These are phyloP conservation scores for Celastrina argiolus DNA, from an alignment of 2,888 invertebrate genomes.

Conservation along the genomic window DNA sequence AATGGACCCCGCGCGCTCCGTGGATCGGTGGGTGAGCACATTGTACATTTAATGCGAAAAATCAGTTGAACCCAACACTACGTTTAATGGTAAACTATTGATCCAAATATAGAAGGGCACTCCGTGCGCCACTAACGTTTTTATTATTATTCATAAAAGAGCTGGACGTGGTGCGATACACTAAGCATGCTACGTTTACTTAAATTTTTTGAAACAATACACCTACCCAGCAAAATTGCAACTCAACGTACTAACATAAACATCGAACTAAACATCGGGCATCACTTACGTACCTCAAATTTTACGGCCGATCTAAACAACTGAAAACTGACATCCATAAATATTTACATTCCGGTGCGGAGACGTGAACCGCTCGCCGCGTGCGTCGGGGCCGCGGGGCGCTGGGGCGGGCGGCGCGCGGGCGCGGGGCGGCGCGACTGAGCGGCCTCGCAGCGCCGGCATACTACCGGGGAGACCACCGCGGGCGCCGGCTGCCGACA, in stretches of 20 bases:
- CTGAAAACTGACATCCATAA: conserved; percentile 77
- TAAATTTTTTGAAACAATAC: conserved; percentile 37
- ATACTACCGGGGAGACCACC: conserved; percentile 20
- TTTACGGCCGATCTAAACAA: conserved; percentile 77
- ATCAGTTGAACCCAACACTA: conserved; percentile 58
- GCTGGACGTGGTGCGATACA: conserved; percentile 63
- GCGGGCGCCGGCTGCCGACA: conserved; percentile 31
- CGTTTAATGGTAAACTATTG: conserved; percentile 68
- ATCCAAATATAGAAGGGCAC: conserved; percentile 69
- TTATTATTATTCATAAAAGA: conserved; percentile 58
- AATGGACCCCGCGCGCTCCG: background rate
- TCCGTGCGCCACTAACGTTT: conserved; percentile 62
- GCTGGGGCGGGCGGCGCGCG: conserved; percentile 57
- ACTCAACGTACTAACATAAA: conserved; percentile 43
- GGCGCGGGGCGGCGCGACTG: conserved; percentile 28
- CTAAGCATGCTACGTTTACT: conserved; percentile 60
- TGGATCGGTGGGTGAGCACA: conserved; percentile 30
- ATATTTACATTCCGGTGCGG: conserved; percentile 73
- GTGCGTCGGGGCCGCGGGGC: conserved; percentile 50
- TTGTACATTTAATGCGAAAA: conserved; percentile 65
- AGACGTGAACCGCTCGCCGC: conserved; percentile 61
- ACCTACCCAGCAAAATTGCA: conserved; percentile 37
- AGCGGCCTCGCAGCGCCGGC: conserved; percentile 9
- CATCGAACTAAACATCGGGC: conserved; percentile 59
- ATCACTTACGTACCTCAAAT: conserved; percentile 74